Evolutionary conservation across 1,140 invertebrate genomes (phyloP).

Genomic region (Nasonia giraulti): DNA sequence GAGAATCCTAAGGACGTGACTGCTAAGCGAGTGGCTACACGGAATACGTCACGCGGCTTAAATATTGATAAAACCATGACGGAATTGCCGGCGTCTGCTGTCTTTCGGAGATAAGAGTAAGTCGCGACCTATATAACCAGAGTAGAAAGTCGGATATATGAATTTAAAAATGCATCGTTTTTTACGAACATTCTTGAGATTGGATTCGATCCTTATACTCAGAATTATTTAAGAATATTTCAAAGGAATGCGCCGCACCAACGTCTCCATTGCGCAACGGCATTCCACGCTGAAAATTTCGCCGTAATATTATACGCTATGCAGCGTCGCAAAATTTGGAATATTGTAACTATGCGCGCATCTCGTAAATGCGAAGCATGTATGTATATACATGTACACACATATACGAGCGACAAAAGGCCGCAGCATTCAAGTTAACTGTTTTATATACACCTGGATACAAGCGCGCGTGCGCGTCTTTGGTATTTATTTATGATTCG

Average conservation of each 20-base stretch:
- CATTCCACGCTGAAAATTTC: neutral
- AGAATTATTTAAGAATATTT: too few species aligned
- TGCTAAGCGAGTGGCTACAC: neutral
- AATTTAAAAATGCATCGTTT: neutral
- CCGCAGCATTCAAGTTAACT: neutral
- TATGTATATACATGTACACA: neutral
- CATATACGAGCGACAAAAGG: slow-evolving; percentile 1
- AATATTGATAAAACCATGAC: slow-evolving; percentile 21
- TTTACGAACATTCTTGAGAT: neutral
- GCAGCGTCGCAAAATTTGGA: neutral
- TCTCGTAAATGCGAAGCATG: neutral
- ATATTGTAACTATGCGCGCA: neutral
- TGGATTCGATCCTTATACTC: neutral
- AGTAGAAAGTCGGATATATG: neutral
- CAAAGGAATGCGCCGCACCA: neutral
- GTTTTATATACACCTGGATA: neutral
- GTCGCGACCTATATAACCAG: neutral
- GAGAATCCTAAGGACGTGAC: neutral
- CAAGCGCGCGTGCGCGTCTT: neutral
- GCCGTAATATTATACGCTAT: neutral
- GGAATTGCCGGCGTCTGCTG: slow-evolving; percentile 6
- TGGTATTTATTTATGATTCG: neutral
- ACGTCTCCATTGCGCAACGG: neutral
- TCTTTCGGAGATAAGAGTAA: neutral
- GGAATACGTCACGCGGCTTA: neutral